These are phyloP conservation scores for Hyposoter dolosus DNA, from an alignment of 2,888 invertebrate genomes.

Conservation along the genomic window DNA sequence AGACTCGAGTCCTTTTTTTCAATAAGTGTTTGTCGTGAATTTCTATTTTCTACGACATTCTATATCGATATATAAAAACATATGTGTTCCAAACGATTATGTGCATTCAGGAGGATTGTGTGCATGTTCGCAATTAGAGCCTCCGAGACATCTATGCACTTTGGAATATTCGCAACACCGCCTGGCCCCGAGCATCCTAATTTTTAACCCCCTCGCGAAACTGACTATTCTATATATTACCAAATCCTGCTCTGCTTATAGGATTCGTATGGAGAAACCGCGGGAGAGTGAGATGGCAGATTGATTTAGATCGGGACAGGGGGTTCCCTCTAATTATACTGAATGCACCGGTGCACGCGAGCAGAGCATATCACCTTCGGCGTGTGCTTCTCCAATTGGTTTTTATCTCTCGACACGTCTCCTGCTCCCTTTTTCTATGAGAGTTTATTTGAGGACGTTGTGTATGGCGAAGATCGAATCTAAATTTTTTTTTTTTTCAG, in stretches of 20 bases:
- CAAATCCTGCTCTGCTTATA: not conserved
- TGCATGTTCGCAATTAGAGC: conserved; percentile 33
- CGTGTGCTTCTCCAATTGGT: conserved; percentile 56
- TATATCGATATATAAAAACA: not conserved
- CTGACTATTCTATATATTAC: not conserved
- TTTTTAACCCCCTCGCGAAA: conserved; percentile 1
- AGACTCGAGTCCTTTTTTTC: conserved; percentile 16
- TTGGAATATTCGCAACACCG: not conserved
- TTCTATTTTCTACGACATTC: conserved; percentile 17
- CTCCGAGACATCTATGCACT: conserved; percentile 22
- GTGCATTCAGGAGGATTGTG: conserved; percentile 20
- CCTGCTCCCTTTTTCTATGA: not conserved
- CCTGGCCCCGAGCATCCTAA: not conserved
- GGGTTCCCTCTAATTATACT: conserved; percentile 77
- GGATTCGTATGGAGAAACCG: not conserved
- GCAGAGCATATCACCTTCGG: conserved; percentile 66
- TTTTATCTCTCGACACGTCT: not conserved
- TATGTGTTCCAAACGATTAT: conserved; percentile 19
- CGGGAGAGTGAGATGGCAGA: conserved; percentile 37
- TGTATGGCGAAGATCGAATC: too few species aligned
- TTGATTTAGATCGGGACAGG: conserved; percentile 72
- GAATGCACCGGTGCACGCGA: conserved; percentile 79
- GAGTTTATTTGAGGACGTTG: too few species aligned
- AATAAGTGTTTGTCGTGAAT: conserved; percentile 60
- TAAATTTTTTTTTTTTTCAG: too few species aligned